Base-by-base conservation (phyloP, 2,888 invertebrate genomes). In the Amphipoea lucens region DNA sequence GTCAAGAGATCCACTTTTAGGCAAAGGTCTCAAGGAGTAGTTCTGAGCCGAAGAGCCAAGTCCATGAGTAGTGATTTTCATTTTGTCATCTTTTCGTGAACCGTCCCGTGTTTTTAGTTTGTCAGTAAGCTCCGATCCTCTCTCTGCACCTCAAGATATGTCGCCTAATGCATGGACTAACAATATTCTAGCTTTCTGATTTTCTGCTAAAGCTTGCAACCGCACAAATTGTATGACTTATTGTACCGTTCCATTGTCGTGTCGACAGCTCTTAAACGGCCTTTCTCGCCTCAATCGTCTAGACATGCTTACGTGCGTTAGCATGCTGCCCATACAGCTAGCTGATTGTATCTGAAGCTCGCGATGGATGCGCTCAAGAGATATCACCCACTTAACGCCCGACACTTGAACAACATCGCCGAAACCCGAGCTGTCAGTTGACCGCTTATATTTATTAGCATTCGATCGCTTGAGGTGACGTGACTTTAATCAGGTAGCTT, bases 301-400 rank as follows among this genome's bases (percentile, higher is more conserved):
- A 84, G 72, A 70, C 87, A n/a, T 67, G 62, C 45, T 73, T 63
- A 66, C 45, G 70, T 63, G 57, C 40, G 20, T 76, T 54, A 54
- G 54, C 73, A 40, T 71, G 74, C 63, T 86, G 65, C 23, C 20
- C 63, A 36, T 79, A 66, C 57, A 42, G 40, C 60, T 75, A 54
- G 36, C 7, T 29, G 87, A 84, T 75, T 70, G 68, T 69, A 87
- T 84, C 75, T 72, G 48, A 74, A 87, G 20, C 63, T 72, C 66
- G 51, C 65, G 62, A 57, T 73, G 48, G 67, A 68, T 72, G 65
- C 29, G 54, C 45, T 73, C 54, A 62, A 63, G 40, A 75, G 68
- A 72, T 74, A 72, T 78, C 60, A 62, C n/a, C 54, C 70, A 74
- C 51, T 86, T 84, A 74, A 62, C 67, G 51, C 60, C 23, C 60